phyloP scores from a whole-genome alignment of 2,797 vertebrate species.

The Cossypha polioptera region DNA sequence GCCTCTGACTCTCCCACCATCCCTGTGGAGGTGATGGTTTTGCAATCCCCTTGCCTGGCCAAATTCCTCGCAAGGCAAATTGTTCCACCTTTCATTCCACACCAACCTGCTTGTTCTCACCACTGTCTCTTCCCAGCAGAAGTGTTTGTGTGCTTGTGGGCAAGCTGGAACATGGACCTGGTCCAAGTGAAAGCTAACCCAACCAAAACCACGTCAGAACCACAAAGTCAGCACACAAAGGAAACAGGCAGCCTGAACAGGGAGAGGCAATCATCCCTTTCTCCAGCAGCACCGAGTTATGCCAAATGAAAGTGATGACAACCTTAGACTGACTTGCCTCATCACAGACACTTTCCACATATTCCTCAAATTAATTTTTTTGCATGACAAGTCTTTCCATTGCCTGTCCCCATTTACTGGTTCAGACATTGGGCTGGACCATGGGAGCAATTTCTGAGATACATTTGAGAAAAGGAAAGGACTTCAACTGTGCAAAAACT shows the following conservation, averaged over 20 bases:
- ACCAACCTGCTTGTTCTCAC: constrained; percentile 31
- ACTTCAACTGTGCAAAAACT: neutral
- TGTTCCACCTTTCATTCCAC: constrained; percentile 40
- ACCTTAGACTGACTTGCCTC: constrained; percentile 34
- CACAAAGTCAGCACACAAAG: neutral
- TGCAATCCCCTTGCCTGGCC: neutral
- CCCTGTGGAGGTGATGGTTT: neutral
- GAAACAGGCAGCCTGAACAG: neutral
- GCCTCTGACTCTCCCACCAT: accelerated
- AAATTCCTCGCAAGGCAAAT: accelerated
- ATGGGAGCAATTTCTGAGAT: neutral
- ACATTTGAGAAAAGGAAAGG: neutral
- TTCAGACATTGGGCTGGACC: neutral
- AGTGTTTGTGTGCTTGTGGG: constrained; percentile 14
- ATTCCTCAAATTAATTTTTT: constrained; percentile 25
- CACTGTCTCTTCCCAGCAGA: neutral
- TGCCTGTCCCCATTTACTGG: constrained; percentile 22
- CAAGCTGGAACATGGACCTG: constrained; percentile 22
- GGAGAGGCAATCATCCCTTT: constrained; percentile 28
- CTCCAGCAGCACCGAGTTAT: neutral
- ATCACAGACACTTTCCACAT: constrained; percentile 17
- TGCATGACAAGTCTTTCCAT: constrained; percentile 22
- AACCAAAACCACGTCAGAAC: constrained; percentile 24
- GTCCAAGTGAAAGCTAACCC: constrained; percentile 18
- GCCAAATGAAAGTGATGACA: constrained; percentile 59